These are phyloP conservation scores for Lindbergichthys nudifrons DNA, from an alignment of 2,797 vertebrate genomes.

Conservation along the genomic window DNA sequence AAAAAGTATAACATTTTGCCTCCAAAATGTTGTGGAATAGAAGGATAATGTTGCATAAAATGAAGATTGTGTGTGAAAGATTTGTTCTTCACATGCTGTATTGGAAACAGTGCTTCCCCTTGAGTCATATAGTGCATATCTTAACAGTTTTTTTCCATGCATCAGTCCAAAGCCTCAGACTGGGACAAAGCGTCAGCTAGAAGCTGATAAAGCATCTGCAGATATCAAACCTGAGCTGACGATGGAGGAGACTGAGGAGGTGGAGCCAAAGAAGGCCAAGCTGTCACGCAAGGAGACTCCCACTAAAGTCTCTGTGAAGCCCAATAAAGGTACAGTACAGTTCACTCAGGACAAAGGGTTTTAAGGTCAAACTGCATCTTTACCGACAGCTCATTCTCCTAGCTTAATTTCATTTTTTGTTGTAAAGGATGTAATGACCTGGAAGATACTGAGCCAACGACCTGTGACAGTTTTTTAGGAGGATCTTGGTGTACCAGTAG, in stretches of 20 bases:
- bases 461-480: rapidly evolving
- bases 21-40: neutral
- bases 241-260: conserved; percentile 50
- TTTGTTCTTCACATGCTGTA: neutral
- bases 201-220: conserved; percentile 33
- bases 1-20: neutral
- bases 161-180: conserved; percentile 55
- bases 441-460: neutral
- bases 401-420: neutral
- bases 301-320: conserved; percentile 26
- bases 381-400: no score
- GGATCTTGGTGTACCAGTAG: neutral
- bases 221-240: conserved; percentile 60
- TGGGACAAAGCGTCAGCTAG: conserved; percentile 57
- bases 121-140: neutral
- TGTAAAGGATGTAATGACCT: neutral
- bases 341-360: no score
- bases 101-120: neutral
- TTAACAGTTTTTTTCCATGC: conserved; percentile 6
- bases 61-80: neutral
- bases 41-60: neutral
- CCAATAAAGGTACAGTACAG: conserved; percentile 55
- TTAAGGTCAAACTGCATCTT: no score
- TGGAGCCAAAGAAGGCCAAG: conserved; percentile 74
- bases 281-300: conserved; percentile 50